Conservation (phyloP, 2,797 vertebrate species). For the Sitta carolinensis region DNA sequence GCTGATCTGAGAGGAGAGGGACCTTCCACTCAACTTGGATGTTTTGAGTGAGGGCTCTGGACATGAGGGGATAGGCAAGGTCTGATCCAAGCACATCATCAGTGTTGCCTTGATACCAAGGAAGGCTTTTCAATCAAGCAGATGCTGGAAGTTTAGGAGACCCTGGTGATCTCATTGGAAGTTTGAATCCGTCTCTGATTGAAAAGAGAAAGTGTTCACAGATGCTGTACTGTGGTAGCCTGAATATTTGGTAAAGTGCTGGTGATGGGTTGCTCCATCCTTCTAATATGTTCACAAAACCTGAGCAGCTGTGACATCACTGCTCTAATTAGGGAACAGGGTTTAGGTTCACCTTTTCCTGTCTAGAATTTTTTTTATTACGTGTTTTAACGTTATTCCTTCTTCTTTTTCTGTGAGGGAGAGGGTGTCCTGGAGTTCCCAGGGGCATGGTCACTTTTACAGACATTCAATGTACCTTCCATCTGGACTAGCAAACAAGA, state of each 20-base stretch:
- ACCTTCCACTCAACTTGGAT: fast-evolving
- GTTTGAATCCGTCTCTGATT: background rate
- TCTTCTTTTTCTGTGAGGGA: background rate
- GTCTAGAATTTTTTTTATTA: background rate
- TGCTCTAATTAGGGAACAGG: background rate
- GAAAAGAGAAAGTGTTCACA: background rate
- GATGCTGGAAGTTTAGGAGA: background rate
- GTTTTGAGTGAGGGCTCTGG: background rate
- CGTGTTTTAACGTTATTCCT: fast-evolving
- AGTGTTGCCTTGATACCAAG: background rate
- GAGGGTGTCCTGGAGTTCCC: background rate
- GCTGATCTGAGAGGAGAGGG: background rate
- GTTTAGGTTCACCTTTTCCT: background rate
- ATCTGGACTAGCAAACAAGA: background rate
- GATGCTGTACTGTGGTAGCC: background rate
- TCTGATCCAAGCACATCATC: background rate
- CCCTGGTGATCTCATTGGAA: background rate
- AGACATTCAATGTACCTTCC: fast-evolving
- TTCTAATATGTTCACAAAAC: background rate
- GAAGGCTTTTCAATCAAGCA: background rate
- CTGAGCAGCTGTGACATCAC: background rate
- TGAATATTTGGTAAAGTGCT: background rate
- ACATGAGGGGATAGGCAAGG: background rate
- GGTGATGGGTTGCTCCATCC: background rate
- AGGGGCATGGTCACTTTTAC: background rate